Evolutionary conservation across 2,113 vertebrate genomes (phyloP).

Genomic region (Prionailurus bengalensis): DNA sequence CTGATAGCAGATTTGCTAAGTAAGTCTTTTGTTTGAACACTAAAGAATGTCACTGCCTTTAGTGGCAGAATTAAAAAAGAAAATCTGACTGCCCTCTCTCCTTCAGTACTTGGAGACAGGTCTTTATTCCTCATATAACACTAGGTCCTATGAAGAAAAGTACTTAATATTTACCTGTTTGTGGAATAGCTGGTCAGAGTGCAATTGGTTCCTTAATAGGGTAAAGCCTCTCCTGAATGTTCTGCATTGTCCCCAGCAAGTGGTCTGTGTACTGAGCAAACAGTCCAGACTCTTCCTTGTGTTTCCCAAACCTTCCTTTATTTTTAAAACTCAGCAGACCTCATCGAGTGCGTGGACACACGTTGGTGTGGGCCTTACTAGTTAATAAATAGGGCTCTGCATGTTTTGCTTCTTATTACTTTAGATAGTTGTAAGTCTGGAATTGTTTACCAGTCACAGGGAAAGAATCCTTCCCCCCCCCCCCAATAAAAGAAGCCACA

Average conservation of each 20-base stretch:
- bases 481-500: neutral
- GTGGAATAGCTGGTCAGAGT: neutral
- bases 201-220: neutral
- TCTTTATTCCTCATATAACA: neutral
- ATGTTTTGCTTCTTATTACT: neutral
- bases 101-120: neutral
- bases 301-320: neutral
- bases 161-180: neutral
- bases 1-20: neutral
- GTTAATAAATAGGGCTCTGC: neutral
- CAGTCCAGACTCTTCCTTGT: neutral
- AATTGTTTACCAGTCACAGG: neutral
- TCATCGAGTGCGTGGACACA: neutral
- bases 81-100: neutral
- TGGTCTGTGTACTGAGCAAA: neutral
- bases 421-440: slow-evolving; percentile 31
- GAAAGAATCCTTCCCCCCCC: neutral
- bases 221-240: neutral
- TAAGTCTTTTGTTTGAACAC: slow-evolving; percentile 1
- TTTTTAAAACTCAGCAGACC: neutral
- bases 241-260: neutral
- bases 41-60: neutral
- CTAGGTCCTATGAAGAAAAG: neutral
- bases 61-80: neutral
- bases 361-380: too few species aligned